These are phyloP conservation scores for Ennomos fuscantarius DNA, from an alignment of 2,888 invertebrate genomes.

Conservation along the genomic window DNA sequence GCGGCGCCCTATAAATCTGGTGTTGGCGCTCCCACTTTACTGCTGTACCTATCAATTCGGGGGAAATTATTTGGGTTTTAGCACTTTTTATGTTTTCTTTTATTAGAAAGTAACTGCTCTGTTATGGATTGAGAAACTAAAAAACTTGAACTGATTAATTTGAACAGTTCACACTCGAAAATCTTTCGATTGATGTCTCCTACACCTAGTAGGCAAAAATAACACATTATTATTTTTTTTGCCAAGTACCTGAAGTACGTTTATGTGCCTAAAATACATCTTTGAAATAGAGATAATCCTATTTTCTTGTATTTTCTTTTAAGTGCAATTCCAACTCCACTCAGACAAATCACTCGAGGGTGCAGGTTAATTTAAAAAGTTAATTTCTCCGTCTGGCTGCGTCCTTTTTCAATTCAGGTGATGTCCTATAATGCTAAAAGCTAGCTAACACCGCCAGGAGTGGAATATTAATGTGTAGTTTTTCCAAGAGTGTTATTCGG, in stretches of 20 bases:
- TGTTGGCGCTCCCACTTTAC: slow-evolving; percentile 75
- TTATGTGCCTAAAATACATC: slow-evolving; percentile 5
- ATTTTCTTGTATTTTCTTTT: slow-evolving; percentile 27
- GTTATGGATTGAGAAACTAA: slow-evolving; percentile 48
- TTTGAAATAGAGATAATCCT: slow-evolving; percentile 18
- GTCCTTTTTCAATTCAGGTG: slow-evolving; percentile 55
- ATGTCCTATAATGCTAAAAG: slow-evolving; percentile 65
- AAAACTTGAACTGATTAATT: slow-evolving; percentile 29
- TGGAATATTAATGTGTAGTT: slow-evolving; percentile 72
- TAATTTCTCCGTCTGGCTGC: slow-evolving; percentile 56
- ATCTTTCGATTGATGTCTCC: slow-evolving; percentile 7
- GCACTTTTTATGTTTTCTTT: slow-evolving; percentile 66
- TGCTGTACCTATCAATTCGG: slow-evolving; percentile 73
- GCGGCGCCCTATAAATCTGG: slow-evolving; percentile 81
- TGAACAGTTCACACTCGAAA: slow-evolving; percentile 20
- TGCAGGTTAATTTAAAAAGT: slow-evolving; percentile 56
- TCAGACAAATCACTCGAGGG: slow-evolving; percentile 23
- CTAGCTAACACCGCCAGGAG: slow-evolving; percentile 48
- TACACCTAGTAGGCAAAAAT: too few species aligned
- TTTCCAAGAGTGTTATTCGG: slow-evolving; percentile 55
- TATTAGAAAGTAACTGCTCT: slow-evolving; percentile 57
- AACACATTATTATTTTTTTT: background rate
- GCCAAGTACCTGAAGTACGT: background rate
- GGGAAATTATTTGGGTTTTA: slow-evolving; percentile 66
- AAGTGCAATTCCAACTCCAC: slow-evolving; percentile 23